Percentiles rank a stretch among this genome's conserved stretches.
phyloP scores from a whole-genome alignment of 2,113 vertebrate species.

The Psammodynastes pulverulentus region DNA sequence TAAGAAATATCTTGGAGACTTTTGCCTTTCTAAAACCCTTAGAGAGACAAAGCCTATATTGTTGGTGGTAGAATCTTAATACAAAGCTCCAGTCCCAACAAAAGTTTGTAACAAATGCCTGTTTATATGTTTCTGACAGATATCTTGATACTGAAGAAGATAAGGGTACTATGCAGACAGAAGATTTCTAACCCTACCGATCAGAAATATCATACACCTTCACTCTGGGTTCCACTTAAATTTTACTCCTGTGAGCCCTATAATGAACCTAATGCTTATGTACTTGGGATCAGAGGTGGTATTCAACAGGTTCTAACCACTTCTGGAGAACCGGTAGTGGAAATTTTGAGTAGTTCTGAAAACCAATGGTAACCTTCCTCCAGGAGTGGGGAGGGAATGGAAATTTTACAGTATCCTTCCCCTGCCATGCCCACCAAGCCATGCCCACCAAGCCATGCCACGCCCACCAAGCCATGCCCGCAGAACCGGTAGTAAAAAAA shows the following conservation, averaged over 20 bases:
- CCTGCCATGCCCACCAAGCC: too few relatives aligned
- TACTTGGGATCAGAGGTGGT: too few relatives aligned
- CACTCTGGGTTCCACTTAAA: not conserved
- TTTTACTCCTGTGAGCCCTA: not conserved
- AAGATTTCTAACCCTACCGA: not conserved
- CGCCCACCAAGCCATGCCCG: too few relatives aligned
- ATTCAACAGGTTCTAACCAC: too few relatives aligned
- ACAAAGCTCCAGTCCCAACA: constrained; percentile 6
- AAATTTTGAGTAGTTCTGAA: too few relatives aligned
- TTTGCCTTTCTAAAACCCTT: constrained; percentile 4
- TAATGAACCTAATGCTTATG: not conserved
- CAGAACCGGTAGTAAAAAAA: too few relatives aligned
- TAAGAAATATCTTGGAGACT: constrained; percentile 8
- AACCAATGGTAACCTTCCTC: too few relatives aligned
- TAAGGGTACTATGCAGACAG: not conserved
- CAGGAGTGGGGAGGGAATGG: too few relatives aligned
- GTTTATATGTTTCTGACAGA: not conserved
- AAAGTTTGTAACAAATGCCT: constrained; percentile 15
- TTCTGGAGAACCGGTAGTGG: too few relatives aligned
- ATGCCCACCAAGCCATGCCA: too few relatives aligned
- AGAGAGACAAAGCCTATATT: constrained; percentile 7
- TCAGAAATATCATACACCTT: not conserved
- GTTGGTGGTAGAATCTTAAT: constrained; percentile 1
- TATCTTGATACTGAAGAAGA: constrained; percentile 13
- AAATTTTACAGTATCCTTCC: too few relatives aligned